Conservation (phyloP, 2,888 invertebrate genomes). For the Athetis lepigone region DNA sequence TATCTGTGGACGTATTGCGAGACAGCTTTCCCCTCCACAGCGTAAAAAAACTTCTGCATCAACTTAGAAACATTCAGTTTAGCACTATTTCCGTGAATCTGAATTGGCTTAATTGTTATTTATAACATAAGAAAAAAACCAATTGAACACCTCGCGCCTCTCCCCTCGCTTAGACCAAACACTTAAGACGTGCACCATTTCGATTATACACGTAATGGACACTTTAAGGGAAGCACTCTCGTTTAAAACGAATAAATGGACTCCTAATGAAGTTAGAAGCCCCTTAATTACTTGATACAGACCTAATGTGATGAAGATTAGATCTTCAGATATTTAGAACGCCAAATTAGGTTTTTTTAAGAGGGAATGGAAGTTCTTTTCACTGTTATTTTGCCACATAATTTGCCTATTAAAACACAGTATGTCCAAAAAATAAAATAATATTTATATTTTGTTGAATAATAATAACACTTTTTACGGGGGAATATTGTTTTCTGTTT, state of each 20-base stretch:
- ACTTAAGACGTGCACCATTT: slow-evolving; percentile 65
- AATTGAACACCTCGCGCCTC: not conserved
- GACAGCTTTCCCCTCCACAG: too few relatives aligned
- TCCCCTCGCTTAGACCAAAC: slow-evolving; percentile 40
- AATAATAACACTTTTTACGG: too few relatives aligned
- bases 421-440: too few relatives aligned
- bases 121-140: not conserved
- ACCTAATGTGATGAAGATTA: slow-evolving; percentile 71
- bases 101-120: too few relatives aligned
- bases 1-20: too few relatives aligned
- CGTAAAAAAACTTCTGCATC: not conserved
- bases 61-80: not conserved
- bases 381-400: not conserved
- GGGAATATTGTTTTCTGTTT: too few relatives aligned
- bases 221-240: slow-evolving; percentile 71
- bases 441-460: too few relatives aligned
- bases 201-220: slow-evolving; percentile 74
- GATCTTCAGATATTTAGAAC: slow-evolving; percentile 46
- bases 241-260: slow-evolving; percentile 76
- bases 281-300: slow-evolving; percentile 76
- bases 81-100: too few relatives aligned
- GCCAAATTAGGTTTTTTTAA: slow-evolving; percentile 22
- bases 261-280: slow-evolving; percentile 75
- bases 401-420: too few relatives aligned
- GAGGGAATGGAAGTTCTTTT: not conserved